phyloP scores from a whole-genome alignment of 2,888 invertebrate species.

The Andrena bucephala region DNA sequence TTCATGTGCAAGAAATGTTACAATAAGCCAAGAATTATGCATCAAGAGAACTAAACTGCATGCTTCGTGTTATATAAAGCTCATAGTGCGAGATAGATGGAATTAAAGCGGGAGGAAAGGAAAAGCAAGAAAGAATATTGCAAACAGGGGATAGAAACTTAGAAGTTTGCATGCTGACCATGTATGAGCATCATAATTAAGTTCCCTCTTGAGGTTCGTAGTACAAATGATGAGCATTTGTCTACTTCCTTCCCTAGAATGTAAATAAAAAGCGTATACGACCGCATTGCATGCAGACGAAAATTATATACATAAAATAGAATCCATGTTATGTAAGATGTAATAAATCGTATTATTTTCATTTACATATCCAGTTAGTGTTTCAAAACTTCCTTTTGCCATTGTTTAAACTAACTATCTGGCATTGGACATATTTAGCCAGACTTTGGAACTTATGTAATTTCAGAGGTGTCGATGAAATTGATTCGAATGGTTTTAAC shows the following conservation, averaged over 20 bases:
- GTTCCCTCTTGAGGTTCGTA: constrained; percentile 76
- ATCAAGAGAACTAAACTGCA: neutral
- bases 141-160: constrained; percentile 59
- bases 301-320: constrained; percentile 19
- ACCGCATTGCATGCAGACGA: constrained; percentile 76
- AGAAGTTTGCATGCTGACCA: constrained; percentile 81
- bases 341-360: constrained; percentile 4
- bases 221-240: constrained; percentile 79
- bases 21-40: neutral
- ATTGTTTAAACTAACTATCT: constrained; percentile 7
- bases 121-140: constrained; percentile 24
- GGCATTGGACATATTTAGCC: neutral
- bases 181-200: constrained; percentile 78
- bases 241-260: constrained; percentile 84
- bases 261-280: constrained; percentile 78
- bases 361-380: constrained; percentile 5
- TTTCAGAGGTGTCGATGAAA: neutral
- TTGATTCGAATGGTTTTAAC: neutral
- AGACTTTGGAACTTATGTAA: neutral
- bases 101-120: constrained; percentile 17
- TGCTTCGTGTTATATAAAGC: neutral
- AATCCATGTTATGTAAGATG: constrained; percentile 23
- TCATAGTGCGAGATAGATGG: neutral
- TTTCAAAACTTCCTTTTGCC: constrained; percentile 1
- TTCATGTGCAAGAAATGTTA: neutral